Conservation (phyloP, 2,888 invertebrate genomes). For the Ophonus ardosiacus region DNA sequence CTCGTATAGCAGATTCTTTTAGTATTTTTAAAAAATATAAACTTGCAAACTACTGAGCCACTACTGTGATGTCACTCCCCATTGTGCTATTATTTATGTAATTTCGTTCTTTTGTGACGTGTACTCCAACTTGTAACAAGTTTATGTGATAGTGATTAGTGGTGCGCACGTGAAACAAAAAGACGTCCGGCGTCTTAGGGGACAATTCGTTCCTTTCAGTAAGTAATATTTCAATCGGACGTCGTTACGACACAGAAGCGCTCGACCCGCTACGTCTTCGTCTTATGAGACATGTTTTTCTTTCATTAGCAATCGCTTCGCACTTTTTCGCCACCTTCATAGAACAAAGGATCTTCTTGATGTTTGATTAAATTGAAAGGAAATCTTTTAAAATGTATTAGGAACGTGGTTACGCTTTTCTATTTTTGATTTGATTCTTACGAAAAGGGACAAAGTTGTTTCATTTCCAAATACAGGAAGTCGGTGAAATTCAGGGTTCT, state of each 20-base stretch:
- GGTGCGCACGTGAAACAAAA: not conserved
- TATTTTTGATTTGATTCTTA: not conserved
- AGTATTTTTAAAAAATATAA: too few species aligned
- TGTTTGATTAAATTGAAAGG: slow-evolving; percentile 43
- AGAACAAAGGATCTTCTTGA: slow-evolving; percentile 21
- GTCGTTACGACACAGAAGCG: slow-evolving; percentile 11
- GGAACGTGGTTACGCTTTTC: not conserved
- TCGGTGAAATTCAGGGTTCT: too few species aligned
- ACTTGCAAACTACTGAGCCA: too few species aligned
- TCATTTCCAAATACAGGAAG: too few species aligned
- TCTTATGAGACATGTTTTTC: slow-evolving; percentile 47
- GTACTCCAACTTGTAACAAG: too few species aligned
- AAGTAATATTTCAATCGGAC: slow-evolving; percentile 40
- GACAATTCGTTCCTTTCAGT: slow-evolving; percentile 31
- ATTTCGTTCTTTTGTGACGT: too few species aligned
- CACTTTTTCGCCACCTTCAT: slow-evolving; percentile 4
- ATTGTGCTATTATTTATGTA: too few species aligned
- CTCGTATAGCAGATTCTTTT: too few species aligned
- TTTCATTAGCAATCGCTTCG: slow-evolving; percentile 48
- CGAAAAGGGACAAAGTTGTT: too few species aligned
- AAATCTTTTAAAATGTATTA: slow-evolving; percentile 51
- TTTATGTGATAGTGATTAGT: not conserved
- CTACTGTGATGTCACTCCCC: too few species aligned
- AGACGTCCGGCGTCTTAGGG: slow-evolving; percentile 14
- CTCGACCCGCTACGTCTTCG: slow-evolving; percentile 4